Conservation (phyloP, 2,113 vertebrate species). For the Seriola rivoliana region DNA sequence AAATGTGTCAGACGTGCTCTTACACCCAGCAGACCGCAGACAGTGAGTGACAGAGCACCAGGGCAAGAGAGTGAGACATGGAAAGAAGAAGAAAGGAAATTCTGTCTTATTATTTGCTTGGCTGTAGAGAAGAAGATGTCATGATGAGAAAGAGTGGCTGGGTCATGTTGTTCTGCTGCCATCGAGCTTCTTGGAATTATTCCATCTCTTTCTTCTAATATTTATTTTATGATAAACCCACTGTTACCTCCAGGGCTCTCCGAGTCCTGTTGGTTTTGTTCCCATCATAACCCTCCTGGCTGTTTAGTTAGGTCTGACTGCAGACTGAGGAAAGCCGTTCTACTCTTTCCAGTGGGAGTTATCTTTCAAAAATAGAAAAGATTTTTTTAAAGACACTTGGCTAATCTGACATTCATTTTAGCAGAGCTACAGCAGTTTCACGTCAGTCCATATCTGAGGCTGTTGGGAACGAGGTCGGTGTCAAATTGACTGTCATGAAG, state of each 20-base stretch:
- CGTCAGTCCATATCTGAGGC: constrained; percentile 9
- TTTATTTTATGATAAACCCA: constrained; percentile 75
- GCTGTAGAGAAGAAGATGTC: constrained; percentile 76
- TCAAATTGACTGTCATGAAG: not conserved
- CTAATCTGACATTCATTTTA: constrained; percentile 40
- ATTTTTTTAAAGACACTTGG: constrained; percentile 29
- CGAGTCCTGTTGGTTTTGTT: constrained; percentile 67
- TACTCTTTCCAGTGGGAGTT: constrained; percentile 55
- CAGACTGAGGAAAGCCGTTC: constrained; percentile 47
- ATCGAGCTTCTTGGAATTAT: constrained; percentile 63
- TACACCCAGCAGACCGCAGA: constrained; percentile 80
- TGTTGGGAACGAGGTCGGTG: not conserved
- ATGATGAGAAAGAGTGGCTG: constrained; percentile 68
- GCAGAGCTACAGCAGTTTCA: constrained; percentile 7
- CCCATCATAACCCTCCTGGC: constrained; percentile 68
- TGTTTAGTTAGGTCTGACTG: constrained; percentile 70
- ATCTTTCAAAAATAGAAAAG: constrained; percentile 33
- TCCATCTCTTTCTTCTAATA: constrained; percentile 73
- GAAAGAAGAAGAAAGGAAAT: constrained; percentile 63
- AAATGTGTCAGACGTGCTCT: constrained; percentile 86
- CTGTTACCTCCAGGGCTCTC: constrained; percentile 67
- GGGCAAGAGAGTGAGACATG: constrained; percentile 58
- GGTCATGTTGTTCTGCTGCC: constrained; percentile 70
- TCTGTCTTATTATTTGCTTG: constrained; percentile 70
- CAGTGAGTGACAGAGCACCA: constrained; percentile 76